Percentiles rank a stretch among this genome's conserved stretches.
These are phyloP conservation scores for Acleris holmiana DNA, from an alignment of 2,888 invertebrate genomes.

Conservation along the genomic window DNA sequence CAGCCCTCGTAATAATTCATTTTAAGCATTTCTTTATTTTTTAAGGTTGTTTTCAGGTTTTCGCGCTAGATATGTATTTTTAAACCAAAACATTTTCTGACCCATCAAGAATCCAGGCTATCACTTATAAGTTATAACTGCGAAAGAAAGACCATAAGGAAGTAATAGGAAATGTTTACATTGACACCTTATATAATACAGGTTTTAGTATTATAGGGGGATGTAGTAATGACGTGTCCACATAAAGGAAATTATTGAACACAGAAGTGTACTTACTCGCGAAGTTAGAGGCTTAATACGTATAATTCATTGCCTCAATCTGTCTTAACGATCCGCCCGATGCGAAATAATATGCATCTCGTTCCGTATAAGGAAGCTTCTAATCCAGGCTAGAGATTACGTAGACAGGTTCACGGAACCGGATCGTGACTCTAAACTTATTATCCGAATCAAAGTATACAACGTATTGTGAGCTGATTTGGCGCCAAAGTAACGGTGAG, in stretches of 20 bases:
- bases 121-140: neutral
- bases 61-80: too few relatives aligned
- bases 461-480: conserved; percentile 80
- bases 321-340: conserved; percentile 49
- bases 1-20: too few relatives aligned
- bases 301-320: conserved; percentile 45
- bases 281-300: conserved; percentile 43
- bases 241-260: conserved; percentile 25
- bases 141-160: conserved; percentile 19
- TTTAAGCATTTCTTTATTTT: too few relatives aligned
- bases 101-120: neutral
- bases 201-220: too few relatives aligned
- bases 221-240: conserved; percentile 7
- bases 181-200: too few relatives aligned
- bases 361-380: conserved; percentile 72
- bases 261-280: conserved; percentile 19
- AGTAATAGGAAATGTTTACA: neutral
- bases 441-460: conserved; percentile 76
- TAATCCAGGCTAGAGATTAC: conserved; percentile 74
- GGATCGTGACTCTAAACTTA: conserved; percentile 79
- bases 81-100: too few relatives aligned
- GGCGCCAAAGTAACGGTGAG: conserved; percentile 74
- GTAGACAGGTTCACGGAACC: conserved; percentile 68
- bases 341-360: conserved; percentile 62
- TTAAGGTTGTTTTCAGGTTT: too few relatives aligned